phyloP scores from a whole-genome alignment of 35 echinoderm and acorn worm species.

The Strongylocentrotus purpuratus region DNA sequence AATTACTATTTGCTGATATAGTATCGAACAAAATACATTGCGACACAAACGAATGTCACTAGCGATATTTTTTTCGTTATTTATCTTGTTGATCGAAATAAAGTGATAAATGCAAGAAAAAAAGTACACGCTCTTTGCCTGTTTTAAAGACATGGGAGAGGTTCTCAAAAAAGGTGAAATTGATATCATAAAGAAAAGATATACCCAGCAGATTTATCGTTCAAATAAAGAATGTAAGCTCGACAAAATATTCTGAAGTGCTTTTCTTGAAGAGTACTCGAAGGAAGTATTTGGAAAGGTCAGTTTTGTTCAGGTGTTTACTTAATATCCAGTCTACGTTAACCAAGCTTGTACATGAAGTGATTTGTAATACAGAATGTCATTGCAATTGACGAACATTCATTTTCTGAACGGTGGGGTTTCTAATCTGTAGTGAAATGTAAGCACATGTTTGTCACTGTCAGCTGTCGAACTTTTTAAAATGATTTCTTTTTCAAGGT shows the following conservation, averaged over 20 bases:
- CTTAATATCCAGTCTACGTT: not conserved
- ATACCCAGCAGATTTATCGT: not conserved
- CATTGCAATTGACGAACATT: not conserved
- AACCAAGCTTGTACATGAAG: not conserved
- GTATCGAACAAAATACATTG: no score
- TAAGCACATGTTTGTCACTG: not conserved
- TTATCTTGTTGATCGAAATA: no score
- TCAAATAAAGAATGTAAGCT: not conserved
- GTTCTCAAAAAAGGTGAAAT: no score
- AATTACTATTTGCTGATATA: no score
- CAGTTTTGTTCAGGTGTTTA: not conserved
- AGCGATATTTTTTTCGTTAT: no score
- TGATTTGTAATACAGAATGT: not conserved
- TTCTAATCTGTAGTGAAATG: not conserved
- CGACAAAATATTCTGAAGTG: not conserved
- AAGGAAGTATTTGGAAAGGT: not conserved
- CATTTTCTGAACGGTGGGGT: not conserved
- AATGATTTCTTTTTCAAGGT: not conserved
- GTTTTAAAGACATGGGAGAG: no score
- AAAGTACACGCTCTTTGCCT: no score
- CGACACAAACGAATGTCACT: no score
- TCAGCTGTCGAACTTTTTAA: constrained; percentile 3
- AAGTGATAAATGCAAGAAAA: no score
- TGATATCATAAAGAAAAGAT: not conserved
- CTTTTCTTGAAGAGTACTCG: not conserved